These are phyloP conservation scores for Hystrix cristata DNA, from an alignment of 2,113 vertebrate species.

Conservation along the genomic window DNA sequence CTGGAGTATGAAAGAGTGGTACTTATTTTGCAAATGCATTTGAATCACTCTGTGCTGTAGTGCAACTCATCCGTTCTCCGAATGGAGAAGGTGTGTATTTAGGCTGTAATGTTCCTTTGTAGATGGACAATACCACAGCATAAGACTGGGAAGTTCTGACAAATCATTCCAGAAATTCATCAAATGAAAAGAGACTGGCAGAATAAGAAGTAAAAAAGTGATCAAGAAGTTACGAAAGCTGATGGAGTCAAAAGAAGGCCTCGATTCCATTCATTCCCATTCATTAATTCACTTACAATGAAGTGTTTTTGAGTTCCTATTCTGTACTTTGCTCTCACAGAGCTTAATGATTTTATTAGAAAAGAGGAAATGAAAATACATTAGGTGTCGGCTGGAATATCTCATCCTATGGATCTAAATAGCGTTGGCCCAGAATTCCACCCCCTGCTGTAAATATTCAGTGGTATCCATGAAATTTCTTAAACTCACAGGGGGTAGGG, in stretches of 20 bases:
- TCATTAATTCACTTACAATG: not conserved
- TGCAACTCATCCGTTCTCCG: constrained; percentile 1
- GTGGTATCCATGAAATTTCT: not conserved
- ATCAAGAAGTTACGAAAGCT: not conserved
- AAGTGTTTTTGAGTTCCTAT: not conserved
- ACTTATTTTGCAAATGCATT: constrained; percentile 79
- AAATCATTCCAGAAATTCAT: constrained; percentile 27
- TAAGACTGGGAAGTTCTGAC: constrained; percentile 47
- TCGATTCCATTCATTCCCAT: not conserved
- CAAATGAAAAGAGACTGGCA: constrained; percentile 39
- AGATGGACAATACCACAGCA: constrained; percentile 58
- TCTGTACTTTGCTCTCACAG: not conserved
- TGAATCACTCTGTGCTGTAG: constrained; percentile 61
- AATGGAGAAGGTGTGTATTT: constrained; percentile 64
- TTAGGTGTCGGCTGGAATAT: not conserved
- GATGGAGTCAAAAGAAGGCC: not conserved
- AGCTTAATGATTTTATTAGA: not conserved
- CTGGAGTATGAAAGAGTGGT: constrained; percentile 68
- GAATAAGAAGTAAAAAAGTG: not conserved
- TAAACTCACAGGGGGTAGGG: not conserved
- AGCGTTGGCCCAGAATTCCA: not conserved
- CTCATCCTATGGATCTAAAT: not conserved
- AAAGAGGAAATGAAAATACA: not conserved
- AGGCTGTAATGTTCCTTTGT: constrained; percentile 61
- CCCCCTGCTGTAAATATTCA: not conserved